Evolutionary conservation across 1,140 invertebrate species (phyloP).

Genomic region (Odontomachus brunneus): DNA sequence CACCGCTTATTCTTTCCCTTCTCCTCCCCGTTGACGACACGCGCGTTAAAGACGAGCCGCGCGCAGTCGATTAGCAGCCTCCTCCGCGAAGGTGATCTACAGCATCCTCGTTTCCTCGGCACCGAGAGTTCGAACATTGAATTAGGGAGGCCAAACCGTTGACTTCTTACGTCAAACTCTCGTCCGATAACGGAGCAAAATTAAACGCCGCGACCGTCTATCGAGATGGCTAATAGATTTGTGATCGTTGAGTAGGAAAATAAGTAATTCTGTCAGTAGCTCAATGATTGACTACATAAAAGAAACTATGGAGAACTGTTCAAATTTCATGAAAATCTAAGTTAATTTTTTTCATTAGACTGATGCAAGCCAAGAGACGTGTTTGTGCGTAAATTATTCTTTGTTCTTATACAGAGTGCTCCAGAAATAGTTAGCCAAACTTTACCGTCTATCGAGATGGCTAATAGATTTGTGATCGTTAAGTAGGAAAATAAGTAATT

Average conservation of each 20-base stretch:
- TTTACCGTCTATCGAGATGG: background rate
- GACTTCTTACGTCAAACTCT: background rate
- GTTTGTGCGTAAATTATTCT: too few species aligned
- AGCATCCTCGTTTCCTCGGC: conserved; percentile 15
- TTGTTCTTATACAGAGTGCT: too few species aligned
- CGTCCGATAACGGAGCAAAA: background rate
- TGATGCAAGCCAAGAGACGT: too few species aligned
- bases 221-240: conserved; percentile 3
- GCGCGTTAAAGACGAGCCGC: conserved; percentile 37
- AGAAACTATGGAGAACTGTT: background rate
- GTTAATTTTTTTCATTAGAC: too few species aligned
- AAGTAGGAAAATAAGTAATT: background rate
- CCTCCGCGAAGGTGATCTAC: conserved; percentile 62
- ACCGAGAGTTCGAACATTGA: conserved; percentile 3
- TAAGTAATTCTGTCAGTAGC: background rate
- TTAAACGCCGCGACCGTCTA: background rate
- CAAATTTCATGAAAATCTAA: too few species aligned
- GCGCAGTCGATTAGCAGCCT: conserved; percentile 62
- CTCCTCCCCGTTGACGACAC: conserved; percentile 46
- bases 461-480: background rate
- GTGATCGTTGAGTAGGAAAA: background rate
- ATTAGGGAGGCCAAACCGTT: conserved; percentile 16
- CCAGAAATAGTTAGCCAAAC: too few species aligned
- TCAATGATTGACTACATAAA: background rate
- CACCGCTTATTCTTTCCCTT: conserved; percentile 60